Base-by-base conservation (phyloP, 64 coral and sea anemone species). In the Dendrophyllia cribrosa region DNA sequence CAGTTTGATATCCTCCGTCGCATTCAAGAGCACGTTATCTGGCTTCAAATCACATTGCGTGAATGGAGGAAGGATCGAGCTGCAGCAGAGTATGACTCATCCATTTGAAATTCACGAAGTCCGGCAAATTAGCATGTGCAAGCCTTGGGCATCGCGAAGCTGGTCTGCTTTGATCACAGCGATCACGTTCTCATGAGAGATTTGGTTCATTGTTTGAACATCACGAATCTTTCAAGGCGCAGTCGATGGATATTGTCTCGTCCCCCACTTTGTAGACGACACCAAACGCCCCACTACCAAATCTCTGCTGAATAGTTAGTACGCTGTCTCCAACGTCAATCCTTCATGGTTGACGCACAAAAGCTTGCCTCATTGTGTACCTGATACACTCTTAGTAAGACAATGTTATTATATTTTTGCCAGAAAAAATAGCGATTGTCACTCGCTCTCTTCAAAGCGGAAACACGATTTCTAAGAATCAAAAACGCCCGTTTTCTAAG, bases 21-120 rank as follows among this genome's bases (percentile, higher is more conserved):
- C 13, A 6, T 16, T 91, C 66, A 95, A 71, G 8, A 95, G 64
- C 12, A 95, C 93, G 19, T 95, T 95, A 23, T 95, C 93, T 6
- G 93, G 73, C 78, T 95, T 95, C 13, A 95, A 48, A 7, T 74
- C 17, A 88, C 56, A 9, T 74, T 19, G 45, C 83, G 56, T 6
- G 88, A 91, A 21, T 95, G 94, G 2, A 95, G 82, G 75, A 87
- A 81, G 34, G 7, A 45, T 12, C 91, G 58, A 26, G 89, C 89
- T 16, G 62, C 89, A 1, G 94, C 50, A n/a, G n/a, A 19, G 73
- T 71, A 72, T 95, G 94, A n/a, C 50, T 43, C 25, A 95, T 95
- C 93, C 93, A 95, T 34, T 70, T 77, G 20, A 91, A 52, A 66
- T 95, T 91, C 10, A 58, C 74, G 24, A 52, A 10, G 9, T 79